A percentile compares a stretch with the other conserved stretches of the same genome.
phyloP scores from a whole-genome alignment of 2,888 invertebrate genomes.

The Eupithecia vulgata region DNA sequence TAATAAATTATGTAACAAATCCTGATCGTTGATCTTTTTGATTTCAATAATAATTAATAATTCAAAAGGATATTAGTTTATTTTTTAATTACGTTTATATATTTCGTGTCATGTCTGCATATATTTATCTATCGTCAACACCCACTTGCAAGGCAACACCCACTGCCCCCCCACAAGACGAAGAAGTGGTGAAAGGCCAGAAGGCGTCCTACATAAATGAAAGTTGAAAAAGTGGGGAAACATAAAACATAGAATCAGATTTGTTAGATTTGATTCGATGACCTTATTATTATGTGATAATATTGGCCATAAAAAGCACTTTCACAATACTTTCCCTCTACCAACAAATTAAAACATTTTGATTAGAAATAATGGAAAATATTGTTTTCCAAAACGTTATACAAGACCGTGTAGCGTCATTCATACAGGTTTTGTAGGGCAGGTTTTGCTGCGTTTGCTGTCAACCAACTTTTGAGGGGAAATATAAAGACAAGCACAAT shows the following conservation, averaged over 20 bases:
- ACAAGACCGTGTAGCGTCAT: too few species aligned
- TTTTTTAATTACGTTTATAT: not conserved
- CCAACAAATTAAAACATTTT: not conserved
- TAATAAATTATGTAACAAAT: not conserved
- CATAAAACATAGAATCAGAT: not conserved
- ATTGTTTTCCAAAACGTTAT: not conserved
- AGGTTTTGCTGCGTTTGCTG: too few species aligned
- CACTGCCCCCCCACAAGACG: not conserved
- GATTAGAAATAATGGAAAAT: not conserved
- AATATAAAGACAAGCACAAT: too few species aligned
- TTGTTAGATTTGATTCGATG: not conserved
- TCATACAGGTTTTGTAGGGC: too few species aligned
- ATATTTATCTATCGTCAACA: not conserved
- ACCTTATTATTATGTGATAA: not conserved
- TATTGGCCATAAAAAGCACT: not conserved
- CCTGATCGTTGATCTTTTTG: not conserved
- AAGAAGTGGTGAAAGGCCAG: not conserved
- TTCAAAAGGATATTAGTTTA: not conserved
- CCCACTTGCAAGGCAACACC: not conserved
- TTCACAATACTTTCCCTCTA: not conserved
- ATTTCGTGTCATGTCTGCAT: not conserved
- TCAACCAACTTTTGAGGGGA: too few species aligned
- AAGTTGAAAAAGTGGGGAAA: not conserved
- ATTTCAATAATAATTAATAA: not conserved
- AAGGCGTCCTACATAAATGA: not conserved